phyloP scores from a whole-genome alignment of 1,140 invertebrate genomes.

The Drosophila sechellia region DNA sequence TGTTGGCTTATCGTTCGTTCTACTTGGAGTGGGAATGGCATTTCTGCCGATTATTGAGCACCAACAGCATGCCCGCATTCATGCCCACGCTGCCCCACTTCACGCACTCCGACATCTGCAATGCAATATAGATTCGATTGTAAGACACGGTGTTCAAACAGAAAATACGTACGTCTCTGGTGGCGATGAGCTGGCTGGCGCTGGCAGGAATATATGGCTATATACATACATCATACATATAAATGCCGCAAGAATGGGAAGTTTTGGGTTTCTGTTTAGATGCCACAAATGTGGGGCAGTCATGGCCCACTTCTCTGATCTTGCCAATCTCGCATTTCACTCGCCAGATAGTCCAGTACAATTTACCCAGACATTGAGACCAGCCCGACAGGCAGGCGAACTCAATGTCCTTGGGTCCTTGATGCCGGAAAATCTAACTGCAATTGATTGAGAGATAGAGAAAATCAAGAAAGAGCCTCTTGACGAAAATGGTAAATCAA shows the following conservation, averaged over 20 bases:
- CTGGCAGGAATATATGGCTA: not conserved
- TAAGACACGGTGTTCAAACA: constrained; percentile 48
- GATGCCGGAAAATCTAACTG: constrained; percentile 9
- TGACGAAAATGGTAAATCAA: constrained; percentile 8
- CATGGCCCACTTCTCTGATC: not conserved
- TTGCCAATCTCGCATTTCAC: not conserved
- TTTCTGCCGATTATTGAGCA: constrained; percentile 85
- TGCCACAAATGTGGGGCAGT: too few relatives aligned
- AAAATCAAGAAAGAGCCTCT: not conserved
- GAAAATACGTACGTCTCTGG: constrained; percentile 34
- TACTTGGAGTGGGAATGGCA: constrained; percentile 69
- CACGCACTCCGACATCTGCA: constrained; percentile 88
- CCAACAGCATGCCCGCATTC: constrained; percentile 88
- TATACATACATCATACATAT: not conserved
- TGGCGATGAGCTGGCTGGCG: constrained; percentile 19
- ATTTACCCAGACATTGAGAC: not conserved
- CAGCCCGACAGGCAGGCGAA: not conserved
- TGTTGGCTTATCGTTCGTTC: constrained; percentile 16
- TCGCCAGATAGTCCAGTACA: constrained; percentile 1
- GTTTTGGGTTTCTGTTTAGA: not conserved
- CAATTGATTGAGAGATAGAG: not conserved
- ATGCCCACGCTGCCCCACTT: constrained; percentile 89
- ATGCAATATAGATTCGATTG: constrained; percentile 85
- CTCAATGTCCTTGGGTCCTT: not conserved
- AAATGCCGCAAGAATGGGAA: not conserved